A percentile compares a stretch with the other conserved stretches of the same genome.
Evolutionary conservation across 2,113 vertebrate species (phyloP).

Genomic region (Chiloscyllium plagiosum): DNA sequence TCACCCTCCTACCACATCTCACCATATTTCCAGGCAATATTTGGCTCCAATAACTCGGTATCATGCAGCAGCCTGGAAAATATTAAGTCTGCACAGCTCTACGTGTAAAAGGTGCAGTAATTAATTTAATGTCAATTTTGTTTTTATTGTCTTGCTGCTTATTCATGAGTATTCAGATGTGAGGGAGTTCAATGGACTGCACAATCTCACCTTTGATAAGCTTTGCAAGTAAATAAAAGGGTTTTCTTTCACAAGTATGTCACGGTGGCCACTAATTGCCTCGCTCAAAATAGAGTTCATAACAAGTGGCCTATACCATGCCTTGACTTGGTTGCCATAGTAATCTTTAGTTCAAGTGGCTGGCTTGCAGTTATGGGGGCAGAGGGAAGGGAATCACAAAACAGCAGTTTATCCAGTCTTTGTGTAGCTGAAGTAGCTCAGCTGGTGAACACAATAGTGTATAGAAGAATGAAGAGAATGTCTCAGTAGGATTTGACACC

Average conservation of each 20-base stretch:
- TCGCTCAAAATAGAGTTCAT: neutral
- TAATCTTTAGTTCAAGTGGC: neutral
- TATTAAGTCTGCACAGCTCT: neutral
- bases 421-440: neutral
- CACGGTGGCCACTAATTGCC: neutral
- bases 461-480: neutral
- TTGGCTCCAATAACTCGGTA: neutral
- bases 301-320: constrained; percentile 17
- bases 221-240: neutral
- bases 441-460: neutral
- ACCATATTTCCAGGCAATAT: neutral
- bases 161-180: neutral
- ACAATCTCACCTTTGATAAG: neutral
- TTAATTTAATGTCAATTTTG: neutral
- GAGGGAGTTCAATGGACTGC: neutral
- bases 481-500: neutral
- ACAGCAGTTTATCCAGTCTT: neutral
- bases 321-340: neutral
- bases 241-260: neutral
- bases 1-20: neutral
- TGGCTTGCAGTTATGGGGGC: neutral
- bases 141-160: neutral
- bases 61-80: too few species aligned
- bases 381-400: neutral
- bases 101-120: neutral